A percentile compares a stretch with the other conserved stretches of the same genome.
Conservation (phyloP, 37 sponge, comb jelly and placozoan species). For the Aphrocallistes beatrix region DNA sequence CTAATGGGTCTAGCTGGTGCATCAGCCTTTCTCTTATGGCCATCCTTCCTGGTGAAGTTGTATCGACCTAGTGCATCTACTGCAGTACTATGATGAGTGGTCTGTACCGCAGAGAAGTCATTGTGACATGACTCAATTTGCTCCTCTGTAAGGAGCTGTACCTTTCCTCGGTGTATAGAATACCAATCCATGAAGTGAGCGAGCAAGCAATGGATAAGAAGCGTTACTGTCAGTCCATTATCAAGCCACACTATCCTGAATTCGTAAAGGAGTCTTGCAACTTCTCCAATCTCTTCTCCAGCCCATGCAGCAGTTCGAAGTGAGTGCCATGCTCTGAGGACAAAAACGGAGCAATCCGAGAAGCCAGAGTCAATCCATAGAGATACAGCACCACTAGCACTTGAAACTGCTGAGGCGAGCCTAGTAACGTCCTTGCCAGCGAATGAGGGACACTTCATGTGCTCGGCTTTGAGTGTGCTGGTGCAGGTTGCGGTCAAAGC, state of each 20-base stretch:
- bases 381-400: neutral
- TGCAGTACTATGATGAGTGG: slow-evolving; percentile 13
- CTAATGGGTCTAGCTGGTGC: neutral
- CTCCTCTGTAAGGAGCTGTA: neutral
- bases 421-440: slow-evolving; percentile 9
- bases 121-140: slow-evolving; percentile 19
- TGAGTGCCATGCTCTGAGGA: slow-evolving; percentile 10
- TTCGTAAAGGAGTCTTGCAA: neutral
- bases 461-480: slow-evolving; percentile 5
- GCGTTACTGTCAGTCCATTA: neutral
- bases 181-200: neutral
- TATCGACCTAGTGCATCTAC: neutral
- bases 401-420: neutral
- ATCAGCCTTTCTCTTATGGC: neutral
- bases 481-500: neutral
- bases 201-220: neutral
- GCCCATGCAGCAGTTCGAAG: slow-evolving; percentile 11
- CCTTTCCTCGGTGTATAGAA: neutral
- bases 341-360: neutral
- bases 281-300: neutral
- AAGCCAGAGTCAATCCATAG: neutral
- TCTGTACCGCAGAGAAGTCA: neutral
- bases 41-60: neutral
- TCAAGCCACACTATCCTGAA: neutral
- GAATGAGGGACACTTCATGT: neutral